A percentile compares a stretch with the other conserved stretches of the same genome.
These are phyloP conservation scores for Halesus radiatus DNA, from an alignment of 1,140 invertebrate species.

Conservation along the genomic window DNA sequence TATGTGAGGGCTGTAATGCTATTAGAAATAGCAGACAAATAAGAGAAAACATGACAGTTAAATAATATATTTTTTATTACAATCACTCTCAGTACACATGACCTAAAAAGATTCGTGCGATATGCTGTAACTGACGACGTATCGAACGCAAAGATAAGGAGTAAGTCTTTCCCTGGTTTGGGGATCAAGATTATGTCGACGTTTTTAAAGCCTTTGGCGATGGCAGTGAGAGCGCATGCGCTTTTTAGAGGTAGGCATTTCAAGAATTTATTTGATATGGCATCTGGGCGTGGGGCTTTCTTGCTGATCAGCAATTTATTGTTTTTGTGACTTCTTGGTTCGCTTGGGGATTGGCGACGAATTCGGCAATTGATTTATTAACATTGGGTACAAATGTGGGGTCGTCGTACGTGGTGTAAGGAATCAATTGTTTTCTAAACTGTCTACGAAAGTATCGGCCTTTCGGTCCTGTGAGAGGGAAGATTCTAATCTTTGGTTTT, in stretches of 20 bases:
- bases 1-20: too few species aligned
- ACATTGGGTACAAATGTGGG: neutral
- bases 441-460: neutral
- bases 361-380: neutral
- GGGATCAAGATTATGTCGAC: neutral
- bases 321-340: neutral
- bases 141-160: too few species aligned
- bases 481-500: neutral
- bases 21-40: too few species aligned
- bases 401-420: neutral
- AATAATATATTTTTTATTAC: too few species aligned
- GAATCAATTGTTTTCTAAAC: neutral
- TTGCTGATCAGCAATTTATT: neutral
- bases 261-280: constrained; percentile 8
- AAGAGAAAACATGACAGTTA: too few species aligned
- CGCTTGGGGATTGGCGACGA: neutral
- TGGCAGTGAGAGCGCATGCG: neutral
- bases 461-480: neutral
- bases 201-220: neutral
- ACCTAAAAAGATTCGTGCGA: too few species aligned
- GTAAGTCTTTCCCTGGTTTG: neutral
- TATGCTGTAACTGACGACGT: too few species aligned
- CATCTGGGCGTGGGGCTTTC: neutral
- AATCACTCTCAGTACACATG: too few species aligned
- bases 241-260: neutral